Evolutionary conservation across 1,140 invertebrate genomes (phyloP).

Genomic region (Cotesia glomerata): DNA sequence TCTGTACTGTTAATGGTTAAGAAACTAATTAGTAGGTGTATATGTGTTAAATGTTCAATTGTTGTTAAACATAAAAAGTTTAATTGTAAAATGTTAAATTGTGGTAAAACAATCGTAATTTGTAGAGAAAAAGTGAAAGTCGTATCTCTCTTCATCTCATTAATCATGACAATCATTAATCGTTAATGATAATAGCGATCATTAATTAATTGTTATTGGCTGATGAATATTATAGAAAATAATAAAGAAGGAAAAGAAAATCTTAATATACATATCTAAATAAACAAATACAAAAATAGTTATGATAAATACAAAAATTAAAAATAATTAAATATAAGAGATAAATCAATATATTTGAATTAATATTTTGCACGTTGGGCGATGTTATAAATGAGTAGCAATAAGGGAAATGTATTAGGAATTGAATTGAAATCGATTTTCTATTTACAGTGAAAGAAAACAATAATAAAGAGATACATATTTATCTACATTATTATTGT

Average conservation of each 20-base stretch:
- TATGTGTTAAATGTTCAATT: slow-evolving; percentile 10
- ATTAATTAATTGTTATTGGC: too few species aligned
- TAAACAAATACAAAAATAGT: too few species aligned
- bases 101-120: slow-evolving; percentile 4
- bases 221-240: too few species aligned
- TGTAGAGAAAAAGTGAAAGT: not conserved
- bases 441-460: too few species aligned
- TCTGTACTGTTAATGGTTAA: not conserved
- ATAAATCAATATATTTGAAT: not conserved
- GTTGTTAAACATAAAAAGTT: too few species aligned
- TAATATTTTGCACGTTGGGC: not conserved
- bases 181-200: not conserved
- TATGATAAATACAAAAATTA: too few species aligned
- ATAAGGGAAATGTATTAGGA: not conserved
- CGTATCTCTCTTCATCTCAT: not conserved
- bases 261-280: too few species aligned
- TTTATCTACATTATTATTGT: too few species aligned
- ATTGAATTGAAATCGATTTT: not conserved
- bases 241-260: too few species aligned
- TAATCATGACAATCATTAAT: not conserved
- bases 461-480: too few species aligned
- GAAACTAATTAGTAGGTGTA: not conserved
- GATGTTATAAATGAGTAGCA: not conserved
- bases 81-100: too few species aligned
- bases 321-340: not conserved